Evolutionary conservation across 2,797 vertebrate species (phyloP).

Genomic region (Knipowitschia caucasica): DNA sequence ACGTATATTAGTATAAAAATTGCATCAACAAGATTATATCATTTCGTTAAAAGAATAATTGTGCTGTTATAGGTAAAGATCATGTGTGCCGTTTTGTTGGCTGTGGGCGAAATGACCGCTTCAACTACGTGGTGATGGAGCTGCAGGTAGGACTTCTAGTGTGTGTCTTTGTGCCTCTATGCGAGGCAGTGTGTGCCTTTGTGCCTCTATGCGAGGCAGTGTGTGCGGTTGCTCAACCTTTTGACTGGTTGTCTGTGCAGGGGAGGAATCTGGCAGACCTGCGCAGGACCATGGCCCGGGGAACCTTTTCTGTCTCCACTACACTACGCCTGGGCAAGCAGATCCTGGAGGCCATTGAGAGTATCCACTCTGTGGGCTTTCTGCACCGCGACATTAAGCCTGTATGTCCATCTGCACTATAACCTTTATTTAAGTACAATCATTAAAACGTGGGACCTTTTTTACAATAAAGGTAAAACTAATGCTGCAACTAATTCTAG

Average conservation of each 20-base stretch:
- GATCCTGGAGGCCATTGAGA: conserved; percentile 96
- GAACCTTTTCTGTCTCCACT: conserved; percentile 91
- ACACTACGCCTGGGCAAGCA: conserved; percentile 91
- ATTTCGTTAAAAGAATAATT: neutral
- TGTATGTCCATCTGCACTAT: conserved; percentile 68
- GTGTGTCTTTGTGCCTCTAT: too few relatives aligned
- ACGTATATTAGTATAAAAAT: too few relatives aligned
- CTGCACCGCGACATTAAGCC: conserved; percentile 98
- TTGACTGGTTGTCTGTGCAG: conserved; percentile 43
- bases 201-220: too few relatives aligned
- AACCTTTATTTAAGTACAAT: too few relatives aligned
- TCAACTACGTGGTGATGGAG: conserved; percentile 99
- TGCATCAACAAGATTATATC: too few relatives aligned
- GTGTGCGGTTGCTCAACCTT: accelerated
- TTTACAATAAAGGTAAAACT: too few relatives aligned
- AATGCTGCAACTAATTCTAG: too few relatives aligned
- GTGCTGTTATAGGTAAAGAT: conserved; percentile 85
- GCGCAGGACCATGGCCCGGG: conserved; percentile 87
- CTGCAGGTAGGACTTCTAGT: conserved; percentile 85
- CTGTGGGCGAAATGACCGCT: conserved; percentile 95
- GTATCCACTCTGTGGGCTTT: conserved; percentile 98
- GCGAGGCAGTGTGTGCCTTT: neutral
- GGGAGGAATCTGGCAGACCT: conserved; percentile 96
- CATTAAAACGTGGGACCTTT: too few relatives aligned
- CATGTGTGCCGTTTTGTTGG: conserved; percentile 98